These are phyloP conservation scores for Tokudaia tokunoshimensis DNA, from an alignment of 2,797 vertebrate species.

Conservation along the genomic window DNA sequence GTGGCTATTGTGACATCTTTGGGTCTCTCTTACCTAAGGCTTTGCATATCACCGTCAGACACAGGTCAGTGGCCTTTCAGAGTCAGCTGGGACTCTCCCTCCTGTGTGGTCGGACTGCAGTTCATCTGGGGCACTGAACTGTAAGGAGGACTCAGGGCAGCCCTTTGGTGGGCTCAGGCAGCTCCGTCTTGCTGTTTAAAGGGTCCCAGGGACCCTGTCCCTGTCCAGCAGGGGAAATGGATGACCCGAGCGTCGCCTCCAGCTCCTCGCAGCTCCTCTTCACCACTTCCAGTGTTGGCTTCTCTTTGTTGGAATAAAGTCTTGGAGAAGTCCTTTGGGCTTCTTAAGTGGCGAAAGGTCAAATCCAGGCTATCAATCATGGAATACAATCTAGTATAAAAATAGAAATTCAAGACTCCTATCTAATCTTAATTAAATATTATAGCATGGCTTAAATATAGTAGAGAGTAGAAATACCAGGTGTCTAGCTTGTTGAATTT, in stretches of 20 bases:
- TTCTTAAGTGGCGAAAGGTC: constrained; percentile 1
- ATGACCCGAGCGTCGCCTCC: background rate
- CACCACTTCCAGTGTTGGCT: background rate
- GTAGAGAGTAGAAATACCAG: constrained; percentile 27
- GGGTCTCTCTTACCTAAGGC: background rate
- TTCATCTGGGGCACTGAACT: background rate
- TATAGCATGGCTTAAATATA: background rate
- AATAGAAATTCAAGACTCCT: constrained; percentile 14
- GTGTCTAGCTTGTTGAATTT: background rate
- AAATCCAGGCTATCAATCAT: constrained; percentile 15
- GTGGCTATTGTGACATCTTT: background rate
- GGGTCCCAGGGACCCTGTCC: background rate
- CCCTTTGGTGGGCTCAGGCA: background rate
- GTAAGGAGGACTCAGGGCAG: background rate
- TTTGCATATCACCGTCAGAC: background rate
- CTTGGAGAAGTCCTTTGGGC: background rate
- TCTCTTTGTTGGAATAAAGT: constrained; percentile 22
- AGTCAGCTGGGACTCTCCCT: background rate
- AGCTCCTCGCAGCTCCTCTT: background rate
- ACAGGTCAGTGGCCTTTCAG: background rate
- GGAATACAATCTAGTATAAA: background rate
- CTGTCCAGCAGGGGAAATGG: background rate
- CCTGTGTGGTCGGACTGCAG: background rate
- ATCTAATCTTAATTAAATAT: constrained; percentile 15
- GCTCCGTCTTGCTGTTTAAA: background rate